A percentile compares a stretch with the other conserved stretches of the same genome.
These are phyloP conservation scores for Tetragnatha versicolor DNA, from an alignment of 1,140 invertebrate species.

Conservation along the genomic window DNA sequence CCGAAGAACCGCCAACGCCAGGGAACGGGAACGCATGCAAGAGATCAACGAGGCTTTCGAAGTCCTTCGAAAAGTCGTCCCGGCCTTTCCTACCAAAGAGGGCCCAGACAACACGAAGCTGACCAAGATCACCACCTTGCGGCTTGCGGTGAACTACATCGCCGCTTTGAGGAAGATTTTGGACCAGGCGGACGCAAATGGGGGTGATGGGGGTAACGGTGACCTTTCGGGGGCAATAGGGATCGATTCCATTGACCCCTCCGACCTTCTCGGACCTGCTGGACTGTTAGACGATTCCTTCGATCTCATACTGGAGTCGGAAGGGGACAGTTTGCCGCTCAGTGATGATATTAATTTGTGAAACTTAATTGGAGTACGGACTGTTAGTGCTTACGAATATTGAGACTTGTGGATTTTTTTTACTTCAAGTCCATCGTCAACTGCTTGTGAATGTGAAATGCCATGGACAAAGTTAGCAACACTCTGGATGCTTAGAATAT, in stretches of 20 bases:
- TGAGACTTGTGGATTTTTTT: too few relatives aligned
- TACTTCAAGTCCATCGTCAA: too few relatives aligned
- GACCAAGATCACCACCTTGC: conserved; percentile 87
- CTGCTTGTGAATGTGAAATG: too few relatives aligned
- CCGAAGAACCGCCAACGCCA: conserved; percentile 85
- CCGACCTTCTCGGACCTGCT: conserved; percentile 30
- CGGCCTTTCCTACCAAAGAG: conserved; percentile 63
- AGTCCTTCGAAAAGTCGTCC: conserved; percentile 76
- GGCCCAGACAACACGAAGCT: conserved; percentile 72
- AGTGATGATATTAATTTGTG: conserved; percentile 51
- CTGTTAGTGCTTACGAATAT: too few relatives aligned
- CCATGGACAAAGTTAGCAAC: too few relatives aligned
- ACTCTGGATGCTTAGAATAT: too few relatives aligned
- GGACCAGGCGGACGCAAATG: conserved; percentile 58
- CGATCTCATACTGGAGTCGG: conserved; percentile 53
- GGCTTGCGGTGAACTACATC: conserved; percentile 88
- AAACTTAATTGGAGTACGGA: too few relatives aligned
- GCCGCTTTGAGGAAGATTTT: conserved; percentile 70
- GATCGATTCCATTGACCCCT: conserved; percentile 29
- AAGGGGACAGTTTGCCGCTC: conserved; percentile 54
- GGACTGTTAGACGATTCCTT: conserved; percentile 43
- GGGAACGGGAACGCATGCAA: conserved; percentile 82
- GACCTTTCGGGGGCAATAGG: neutral
- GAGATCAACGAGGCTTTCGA: conserved; percentile 90
- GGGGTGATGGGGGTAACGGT: conserved; percentile 7